These are phyloP conservation scores for Macaria notata DNA, from an alignment of 2,888 invertebrate species.

Conservation along the genomic window DNA sequence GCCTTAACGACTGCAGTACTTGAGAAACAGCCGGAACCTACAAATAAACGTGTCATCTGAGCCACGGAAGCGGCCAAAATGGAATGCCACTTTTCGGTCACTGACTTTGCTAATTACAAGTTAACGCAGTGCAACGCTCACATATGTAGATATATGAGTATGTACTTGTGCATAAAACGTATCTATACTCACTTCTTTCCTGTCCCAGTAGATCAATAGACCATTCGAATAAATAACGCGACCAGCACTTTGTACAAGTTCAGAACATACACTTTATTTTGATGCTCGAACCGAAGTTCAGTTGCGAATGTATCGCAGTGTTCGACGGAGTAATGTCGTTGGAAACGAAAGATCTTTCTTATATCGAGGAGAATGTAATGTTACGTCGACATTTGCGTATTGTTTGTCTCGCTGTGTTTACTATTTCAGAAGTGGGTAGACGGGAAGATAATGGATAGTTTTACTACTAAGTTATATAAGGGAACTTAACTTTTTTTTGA, in stretches of 20 bases:
- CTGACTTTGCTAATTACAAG: no score
- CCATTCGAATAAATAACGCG: constrained; percentile 20
- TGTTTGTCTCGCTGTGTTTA: constrained; percentile 31
- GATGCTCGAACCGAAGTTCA: constrained; percentile 14
- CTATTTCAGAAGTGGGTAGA: constrained; percentile 8
- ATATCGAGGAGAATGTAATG: constrained; percentile 36
- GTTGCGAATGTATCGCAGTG: constrained; percentile 13
- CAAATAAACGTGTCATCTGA: no score
- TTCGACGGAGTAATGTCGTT: constrained; percentile 31
- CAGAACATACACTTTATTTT: constrained; percentile 19
- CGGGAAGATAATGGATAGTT: not conserved
- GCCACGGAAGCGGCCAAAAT: no score
- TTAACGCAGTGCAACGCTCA: no score
- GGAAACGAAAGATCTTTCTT: constrained; percentile 38
- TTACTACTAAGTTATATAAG: no score
- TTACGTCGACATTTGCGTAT: constrained; percentile 27
- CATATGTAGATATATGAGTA: no score
- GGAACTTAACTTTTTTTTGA: no score
- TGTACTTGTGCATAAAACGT: constrained; percentile 17
- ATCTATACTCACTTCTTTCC: constrained; percentile 9
- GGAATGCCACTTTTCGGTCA: no score
- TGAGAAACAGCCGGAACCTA: no score
- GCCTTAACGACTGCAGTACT: no score
- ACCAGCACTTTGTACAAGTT: constrained; percentile 14
- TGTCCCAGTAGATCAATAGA: constrained; percentile 17